A percentile compares a stretch with the other conserved stretches of the same genome.
Evolutionary conservation across 2,888 invertebrate species (phyloP).

Genomic region (Oxycera nigricornis): DNA sequence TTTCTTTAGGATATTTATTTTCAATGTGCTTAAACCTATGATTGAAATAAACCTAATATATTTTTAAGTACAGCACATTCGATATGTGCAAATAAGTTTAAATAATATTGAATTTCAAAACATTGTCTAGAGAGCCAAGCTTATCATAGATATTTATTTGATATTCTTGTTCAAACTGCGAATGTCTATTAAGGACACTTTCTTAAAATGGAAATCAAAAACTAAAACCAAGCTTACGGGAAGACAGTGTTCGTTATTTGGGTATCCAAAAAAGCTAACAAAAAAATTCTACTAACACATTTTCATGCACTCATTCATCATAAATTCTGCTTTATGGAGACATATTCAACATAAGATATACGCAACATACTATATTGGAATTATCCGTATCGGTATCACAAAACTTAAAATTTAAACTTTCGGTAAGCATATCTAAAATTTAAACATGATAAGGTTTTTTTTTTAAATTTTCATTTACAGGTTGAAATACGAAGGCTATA

Average conservation of each 20-base stretch:
- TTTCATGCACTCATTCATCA: neutral
- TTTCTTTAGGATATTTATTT: neutral
- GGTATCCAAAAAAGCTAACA: neutral
- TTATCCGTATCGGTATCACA: constrained; percentile 18
- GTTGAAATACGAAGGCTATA: neutral
- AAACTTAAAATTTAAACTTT: neutral
- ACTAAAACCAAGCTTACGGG: neutral
- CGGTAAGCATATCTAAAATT: neutral
- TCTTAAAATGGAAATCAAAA: neutral
- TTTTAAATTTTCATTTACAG: constrained; percentile 9
- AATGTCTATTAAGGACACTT: constrained; percentile 29
- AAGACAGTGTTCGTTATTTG: neutral
- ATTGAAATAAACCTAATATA: neutral
- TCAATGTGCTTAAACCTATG: neutral
- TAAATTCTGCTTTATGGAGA: neutral
- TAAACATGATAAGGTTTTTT: neutral
- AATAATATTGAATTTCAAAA: neutral
- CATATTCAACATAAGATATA: neutral
- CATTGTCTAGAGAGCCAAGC: neutral
- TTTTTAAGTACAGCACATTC: neutral
- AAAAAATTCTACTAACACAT: no score
- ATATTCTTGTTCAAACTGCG: neutral
- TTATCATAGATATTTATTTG: neutral
- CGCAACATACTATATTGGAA: neutral
- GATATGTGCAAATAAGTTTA: neutral